Evolutionary conservation across 2,888 invertebrate species (phyloP), one percentile per base, ranked within the genome.

Genomic region (Catotricha subobsoleta): DNA sequence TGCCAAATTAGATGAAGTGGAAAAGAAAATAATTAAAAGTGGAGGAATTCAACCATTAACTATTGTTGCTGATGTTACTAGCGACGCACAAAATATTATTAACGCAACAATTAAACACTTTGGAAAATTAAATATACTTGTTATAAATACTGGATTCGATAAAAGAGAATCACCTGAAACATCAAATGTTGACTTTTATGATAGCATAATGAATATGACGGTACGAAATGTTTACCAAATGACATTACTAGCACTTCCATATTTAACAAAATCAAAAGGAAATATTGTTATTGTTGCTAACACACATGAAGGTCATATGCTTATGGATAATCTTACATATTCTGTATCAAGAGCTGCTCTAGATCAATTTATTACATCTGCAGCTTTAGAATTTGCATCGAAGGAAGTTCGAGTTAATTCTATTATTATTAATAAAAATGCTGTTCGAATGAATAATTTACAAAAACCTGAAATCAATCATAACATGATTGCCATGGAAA

Each of bases 251-350:
- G 83, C 88, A 3, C 80, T 84, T 0, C 92, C 94, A 0, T 76
- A 91, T 62, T 66, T 95, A 16, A 66, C 86, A 3, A 71, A 78
- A 60, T 72, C 76, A 0, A 81, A 86, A 60, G 91, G 91, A 12
- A 84, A 77, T 49, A 80, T 94, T 50, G 91, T 97, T 0, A 97
- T 95, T 58, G 83, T 97, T 0, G 94, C 94, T 2, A 92, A 92
- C 58, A 88, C 95, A 0, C 86, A 81, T 53, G 95, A 95, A 3
- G 69, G 88, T 20, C 68, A 92, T 53, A 76, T 94, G 34, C 94
- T 94, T 58, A 78, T 92, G 2, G 82, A 83, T 8, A 81, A 92
- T 0, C 61, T 94, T 34, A 82, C 92, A 0, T 98, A 98, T 59
- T 80, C 80, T 50, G 77, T 97, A 59, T 90, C 92, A 1, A 97